Base-by-base conservation (phyloP, 1,140 invertebrate genomes). In the Melipona quadrifasciata region DNA sequence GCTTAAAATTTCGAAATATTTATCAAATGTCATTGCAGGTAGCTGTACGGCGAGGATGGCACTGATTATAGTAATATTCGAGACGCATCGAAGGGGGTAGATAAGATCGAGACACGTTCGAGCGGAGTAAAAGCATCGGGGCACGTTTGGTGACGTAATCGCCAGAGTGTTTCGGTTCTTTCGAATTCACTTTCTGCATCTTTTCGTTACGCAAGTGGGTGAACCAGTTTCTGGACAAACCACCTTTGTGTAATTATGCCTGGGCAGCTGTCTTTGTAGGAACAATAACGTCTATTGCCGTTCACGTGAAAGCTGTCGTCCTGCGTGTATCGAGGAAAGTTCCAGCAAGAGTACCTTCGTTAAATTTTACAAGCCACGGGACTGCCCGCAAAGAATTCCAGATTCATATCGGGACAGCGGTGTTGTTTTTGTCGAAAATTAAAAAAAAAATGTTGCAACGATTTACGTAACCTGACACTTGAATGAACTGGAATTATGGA, bases 211-310 rank as follows among this genome's bases (percentile, higher is more conserved):
- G 88, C 85, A 89, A 89, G 61, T 76, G 68, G 88, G 81, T 77
- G 88, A 86, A 89, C 85, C 85, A 89, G 74, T 89, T 89, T 89
- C 88, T 89, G 88, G 81, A 89, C 88, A 87, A 74, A 72, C 84
- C 80, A 83, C 87, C 87, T 88, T 89, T 88, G 87, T 86, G 65
- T 78, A 76, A 86, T 88, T 88, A 76, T 67, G 75, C 76, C n/a
- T 19, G 79, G 53, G 51, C 81, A 75, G 51, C 79, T 82, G 80
- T 31, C 84, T 68, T 72, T 47, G 84, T 53, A 88, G 47, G 70
- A 89, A 88, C 83, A 89, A 88, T 88, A 88, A 82, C 68, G 84
- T 73, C 71, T 82, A 68, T 82, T 72, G 64, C 68, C 55, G 53
- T 27, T 8, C 47, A 16, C 83, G 86, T 82, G 87, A 89, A 89